A percentile compares a stretch with the other conserved stretches of the same genome.
These are phyloP conservation scores for Eumaeus atala DNA, from an alignment of 1,140 invertebrate genomes.

Conservation along the genomic window DNA sequence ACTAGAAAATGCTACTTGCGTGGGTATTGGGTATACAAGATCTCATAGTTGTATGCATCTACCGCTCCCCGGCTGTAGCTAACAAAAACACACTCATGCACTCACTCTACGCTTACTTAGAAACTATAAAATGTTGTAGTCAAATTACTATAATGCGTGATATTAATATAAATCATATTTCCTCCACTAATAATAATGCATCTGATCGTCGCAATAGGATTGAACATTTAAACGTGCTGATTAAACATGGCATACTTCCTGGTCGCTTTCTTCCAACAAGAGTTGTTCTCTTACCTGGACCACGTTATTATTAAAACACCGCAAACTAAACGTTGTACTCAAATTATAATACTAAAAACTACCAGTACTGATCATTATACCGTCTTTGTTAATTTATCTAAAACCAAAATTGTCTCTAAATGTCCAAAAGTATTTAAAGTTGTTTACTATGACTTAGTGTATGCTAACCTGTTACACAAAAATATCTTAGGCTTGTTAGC, in stretches of 20 bases:
- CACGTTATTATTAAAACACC: neutral
- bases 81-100: slow-evolving; percentile 1
- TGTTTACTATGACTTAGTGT: too few relatives aligned
- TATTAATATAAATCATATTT: neutral
- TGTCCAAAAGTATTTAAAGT: too few relatives aligned
- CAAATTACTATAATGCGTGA: neutral
- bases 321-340: neutral
- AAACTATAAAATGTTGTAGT: neutral
- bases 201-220: too few relatives aligned
- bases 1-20: too few relatives aligned
- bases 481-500: too few relatives aligned
- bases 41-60: neutral
- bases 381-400: neutral
- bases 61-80: slow-evolving; percentile 2
- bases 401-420: neutral
- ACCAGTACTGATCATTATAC: slow-evolving; percentile 8
- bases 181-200: neutral
- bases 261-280: neutral
- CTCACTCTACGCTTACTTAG: neutral
- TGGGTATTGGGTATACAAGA: neutral
- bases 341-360: slow-evolving; percentile 6
- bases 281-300: slow-evolving; percentile 1
- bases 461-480: too few relatives aligned
- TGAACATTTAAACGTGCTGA: neutral
- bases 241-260: neutral